These are phyloP conservation scores for Abramis brama DNA, from an alignment of 2,113 vertebrate genomes.

Conservation along the genomic window DNA sequence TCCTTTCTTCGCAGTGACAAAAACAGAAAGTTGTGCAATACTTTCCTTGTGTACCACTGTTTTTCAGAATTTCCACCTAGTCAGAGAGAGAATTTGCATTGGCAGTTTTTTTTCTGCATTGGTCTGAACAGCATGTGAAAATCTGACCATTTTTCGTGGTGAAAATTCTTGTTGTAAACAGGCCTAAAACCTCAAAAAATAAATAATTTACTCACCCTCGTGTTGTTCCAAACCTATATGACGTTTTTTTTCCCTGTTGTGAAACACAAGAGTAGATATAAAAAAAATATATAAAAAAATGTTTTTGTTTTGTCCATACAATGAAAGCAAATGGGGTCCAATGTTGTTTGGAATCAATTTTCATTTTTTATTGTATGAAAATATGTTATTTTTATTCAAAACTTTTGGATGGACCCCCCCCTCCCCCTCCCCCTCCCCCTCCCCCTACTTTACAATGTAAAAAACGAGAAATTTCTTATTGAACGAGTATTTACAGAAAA, in stretches of 20 bases:
- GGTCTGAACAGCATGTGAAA: background rate
- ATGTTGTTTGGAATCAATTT: too few relatives aligned
- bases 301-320: too few relatives aligned
- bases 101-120: too few relatives aligned
- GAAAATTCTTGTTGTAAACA: background rate
- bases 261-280: too few relatives aligned
- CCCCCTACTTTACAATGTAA: background rate
- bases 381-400: too few relatives aligned
- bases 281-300: too few relatives aligned
- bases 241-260: too few relatives aligned
- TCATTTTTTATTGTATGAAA: too few relatives aligned
- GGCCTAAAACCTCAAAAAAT: background rate
- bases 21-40: background rate
- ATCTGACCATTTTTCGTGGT: background rate
- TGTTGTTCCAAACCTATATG: background rate
- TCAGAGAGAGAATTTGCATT: background rate
- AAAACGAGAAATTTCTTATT: background rate
- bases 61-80: background rate
- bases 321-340: too few relatives aligned
- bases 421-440: background rate
- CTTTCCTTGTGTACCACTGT: background rate
- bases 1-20: background rate
- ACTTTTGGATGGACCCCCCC: background rate
- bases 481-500: background rate
- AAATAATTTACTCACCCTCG: background rate